phyloP scores from a whole-genome alignment of 1,140 invertebrate species.

The Caenorhabditis inopinata region DNA sequence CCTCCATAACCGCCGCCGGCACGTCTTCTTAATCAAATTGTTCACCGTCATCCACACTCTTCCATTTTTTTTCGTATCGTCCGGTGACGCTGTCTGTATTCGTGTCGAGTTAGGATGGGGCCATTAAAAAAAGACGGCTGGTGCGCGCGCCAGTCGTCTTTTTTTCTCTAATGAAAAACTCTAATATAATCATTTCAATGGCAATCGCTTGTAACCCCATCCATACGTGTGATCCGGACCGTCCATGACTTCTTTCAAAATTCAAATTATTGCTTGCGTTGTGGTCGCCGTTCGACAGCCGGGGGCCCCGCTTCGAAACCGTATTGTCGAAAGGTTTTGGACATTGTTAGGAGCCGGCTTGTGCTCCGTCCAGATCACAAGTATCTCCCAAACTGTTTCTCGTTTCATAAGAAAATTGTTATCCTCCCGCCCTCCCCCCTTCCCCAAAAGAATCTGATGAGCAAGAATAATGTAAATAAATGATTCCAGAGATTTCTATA shows the following conservation, averaged over 20 bases:
- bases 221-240: neutral
- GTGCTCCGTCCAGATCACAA: neutral
- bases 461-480: slow-evolving; percentile 30
- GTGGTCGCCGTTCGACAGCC: too few species aligned
- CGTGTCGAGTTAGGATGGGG: too few species aligned
- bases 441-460: neutral
- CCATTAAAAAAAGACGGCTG: too few species aligned
- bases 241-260: neutral
- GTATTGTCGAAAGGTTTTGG: too few species aligned
- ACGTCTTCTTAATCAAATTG: neutral
- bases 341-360: too few species aligned
- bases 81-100: neutral
- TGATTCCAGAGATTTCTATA: slow-evolving; percentile 11
- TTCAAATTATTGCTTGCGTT: neutral
- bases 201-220: neutral
- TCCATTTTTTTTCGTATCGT: neutral
- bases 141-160: too few species aligned
- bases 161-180: neutral
- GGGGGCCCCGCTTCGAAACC: too few species aligned
- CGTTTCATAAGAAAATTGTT: neutral
- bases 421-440: too few species aligned
- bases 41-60: neutral
- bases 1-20: neutral
- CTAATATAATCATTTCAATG: neutral
- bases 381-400: neutral